Evolutionary conservation across 2,888 invertebrate species (phyloP).

Genomic region (Coenonympha arcania): DNA sequence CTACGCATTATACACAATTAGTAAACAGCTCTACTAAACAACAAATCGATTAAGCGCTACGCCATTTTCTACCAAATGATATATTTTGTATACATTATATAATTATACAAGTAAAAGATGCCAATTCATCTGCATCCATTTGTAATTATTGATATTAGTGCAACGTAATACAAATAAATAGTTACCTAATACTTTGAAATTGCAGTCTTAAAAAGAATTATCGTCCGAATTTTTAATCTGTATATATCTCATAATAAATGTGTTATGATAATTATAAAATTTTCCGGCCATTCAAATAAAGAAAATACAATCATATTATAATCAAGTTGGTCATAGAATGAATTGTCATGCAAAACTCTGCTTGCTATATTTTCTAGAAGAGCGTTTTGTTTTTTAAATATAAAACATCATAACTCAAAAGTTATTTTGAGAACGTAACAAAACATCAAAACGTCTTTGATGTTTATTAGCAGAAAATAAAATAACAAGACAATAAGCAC

Average conservation of each 20-base stretch:
- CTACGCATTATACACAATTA: constrained; percentile 16
- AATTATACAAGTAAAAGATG: constrained; percentile 23
- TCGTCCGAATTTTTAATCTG: constrained; percentile 8
- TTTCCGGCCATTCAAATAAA: neutral
- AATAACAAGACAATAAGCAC: constrained; percentile 39
- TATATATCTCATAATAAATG: too few species aligned
- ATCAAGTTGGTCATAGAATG: too few species aligned
- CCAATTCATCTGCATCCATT: constrained; percentile 28
- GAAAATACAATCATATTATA: neutral
- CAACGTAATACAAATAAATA: constrained; percentile 18
- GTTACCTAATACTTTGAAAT: constrained; percentile 46
- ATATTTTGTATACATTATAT: constrained; percentile 14
- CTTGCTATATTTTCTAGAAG: too few species aligned
- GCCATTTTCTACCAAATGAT: constrained; percentile 36
- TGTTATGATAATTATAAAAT: neutral
- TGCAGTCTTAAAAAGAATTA: constrained; percentile 31
- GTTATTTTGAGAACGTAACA: neutral
- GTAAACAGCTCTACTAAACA: constrained; percentile 15
- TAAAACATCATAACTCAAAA: neutral
- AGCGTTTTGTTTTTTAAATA: too few species aligned
- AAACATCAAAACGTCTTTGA: neutral
- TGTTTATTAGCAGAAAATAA: constrained; percentile 29
- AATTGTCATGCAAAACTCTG: too few species aligned
- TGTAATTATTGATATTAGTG: constrained; percentile 8
- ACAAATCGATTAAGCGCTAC: constrained; percentile 18